These are phyloP conservation scores for Trematocara stigmaticum DNA, from an alignment of 2,113 vertebrate genomes.

Conservation along the genomic window DNA sequence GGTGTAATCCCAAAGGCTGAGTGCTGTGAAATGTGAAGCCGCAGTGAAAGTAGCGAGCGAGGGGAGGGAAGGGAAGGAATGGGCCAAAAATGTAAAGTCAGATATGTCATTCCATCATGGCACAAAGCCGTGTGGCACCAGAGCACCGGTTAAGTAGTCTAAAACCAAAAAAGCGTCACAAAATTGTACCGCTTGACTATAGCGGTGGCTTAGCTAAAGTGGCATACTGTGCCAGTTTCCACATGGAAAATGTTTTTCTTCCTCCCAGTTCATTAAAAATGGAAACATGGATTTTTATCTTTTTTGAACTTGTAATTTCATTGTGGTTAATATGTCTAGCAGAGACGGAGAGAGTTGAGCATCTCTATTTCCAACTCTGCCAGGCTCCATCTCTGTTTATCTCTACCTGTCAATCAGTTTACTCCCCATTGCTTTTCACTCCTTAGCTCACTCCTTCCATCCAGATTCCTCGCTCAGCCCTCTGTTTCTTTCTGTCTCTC, in stretches of 20 bases:
- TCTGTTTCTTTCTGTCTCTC: not conserved
- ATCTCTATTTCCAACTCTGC: not conserved
- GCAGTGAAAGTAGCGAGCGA: constrained; percentile 23
- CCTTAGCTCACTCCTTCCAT: not conserved
- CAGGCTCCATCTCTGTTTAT: not conserved
- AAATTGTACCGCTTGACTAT: not conserved
- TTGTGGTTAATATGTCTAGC: not conserved
- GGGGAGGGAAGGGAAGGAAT: not conserved
- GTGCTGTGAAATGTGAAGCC: constrained; percentile 62
- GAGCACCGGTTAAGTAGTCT: not conserved
- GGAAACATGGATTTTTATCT: constrained; percentile 10
- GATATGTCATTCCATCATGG: not conserved
- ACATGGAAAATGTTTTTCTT: not conserved
- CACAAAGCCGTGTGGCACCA: not conserved
- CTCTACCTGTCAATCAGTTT: not conserved
- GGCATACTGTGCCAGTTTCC: not conserved
- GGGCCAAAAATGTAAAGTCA: not conserved
- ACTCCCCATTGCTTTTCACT: not conserved
- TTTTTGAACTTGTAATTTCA: constrained; percentile 2
- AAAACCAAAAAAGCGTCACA: not conserved
- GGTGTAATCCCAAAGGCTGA: constrained; percentile 68
- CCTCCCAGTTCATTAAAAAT: not conserved
- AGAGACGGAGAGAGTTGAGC: not conserved
- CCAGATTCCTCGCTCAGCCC: not conserved
- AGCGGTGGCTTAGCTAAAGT: not conserved